These are phyloP conservation scores for Cossypha niveicapilla DNA, from an alignment of 2,797 vertebrate genomes.

Conservation along the genomic window DNA sequence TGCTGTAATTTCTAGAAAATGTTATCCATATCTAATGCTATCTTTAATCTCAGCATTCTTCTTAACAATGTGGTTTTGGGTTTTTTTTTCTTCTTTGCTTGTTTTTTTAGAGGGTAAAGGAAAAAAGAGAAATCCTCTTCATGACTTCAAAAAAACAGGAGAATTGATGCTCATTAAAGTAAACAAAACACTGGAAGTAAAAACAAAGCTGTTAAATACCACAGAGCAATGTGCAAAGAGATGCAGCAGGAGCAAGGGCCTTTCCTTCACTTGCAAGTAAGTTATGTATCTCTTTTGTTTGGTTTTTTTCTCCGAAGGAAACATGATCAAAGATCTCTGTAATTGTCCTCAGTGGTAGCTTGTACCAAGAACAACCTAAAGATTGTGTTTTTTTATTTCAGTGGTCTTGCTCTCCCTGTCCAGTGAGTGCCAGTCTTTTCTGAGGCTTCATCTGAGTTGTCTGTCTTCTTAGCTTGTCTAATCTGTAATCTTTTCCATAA, in stretches of 20 bases:
- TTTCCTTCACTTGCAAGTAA: conserved; percentile 93
- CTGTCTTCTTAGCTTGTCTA: neutral
- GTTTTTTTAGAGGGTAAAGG: conserved; percentile 81
- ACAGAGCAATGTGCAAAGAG: conserved; percentile 87
- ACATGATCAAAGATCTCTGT: neutral
- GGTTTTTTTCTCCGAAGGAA: neutral
- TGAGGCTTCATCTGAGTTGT: neutral
- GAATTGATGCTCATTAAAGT: conserved; percentile 79
- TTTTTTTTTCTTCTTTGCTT: neutral
- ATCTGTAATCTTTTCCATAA: neutral
- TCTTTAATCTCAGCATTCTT: neutral
- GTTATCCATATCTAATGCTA: neutral
- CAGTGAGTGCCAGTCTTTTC: neutral
- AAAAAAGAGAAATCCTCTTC: conserved; percentile 86
- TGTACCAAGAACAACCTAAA: neutral
- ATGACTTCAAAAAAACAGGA: conserved; percentile 91
- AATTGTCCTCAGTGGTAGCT: neutral
- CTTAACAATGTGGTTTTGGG: neutral
- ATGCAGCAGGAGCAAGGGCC: conserved; percentile 87
- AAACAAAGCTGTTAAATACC: conserved; percentile 82
- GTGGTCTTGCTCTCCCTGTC: neutral
- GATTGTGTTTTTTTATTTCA: neutral
- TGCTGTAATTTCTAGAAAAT: neutral
- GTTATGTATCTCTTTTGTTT: neutral
- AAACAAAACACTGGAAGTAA: conserved; percentile 81